Evolutionary conservation across 2,888 invertebrate genomes (phyloP), one percentile per base, ranked within the genome.

Genomic region (Sepioteuthis lessoniana): DNA sequence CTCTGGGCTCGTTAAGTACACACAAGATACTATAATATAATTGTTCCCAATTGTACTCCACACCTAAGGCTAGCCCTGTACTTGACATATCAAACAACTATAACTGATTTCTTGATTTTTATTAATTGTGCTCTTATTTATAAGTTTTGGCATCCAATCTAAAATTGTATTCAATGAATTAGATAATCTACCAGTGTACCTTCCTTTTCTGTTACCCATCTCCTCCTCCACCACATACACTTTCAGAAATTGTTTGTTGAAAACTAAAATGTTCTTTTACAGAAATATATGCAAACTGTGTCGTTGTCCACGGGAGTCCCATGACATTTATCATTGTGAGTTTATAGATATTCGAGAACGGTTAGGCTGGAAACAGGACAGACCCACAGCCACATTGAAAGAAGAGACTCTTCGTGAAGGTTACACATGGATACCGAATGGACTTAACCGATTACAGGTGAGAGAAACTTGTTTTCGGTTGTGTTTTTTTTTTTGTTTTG

Each of bases 251-350:
- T 93, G 42, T 31, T 93, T 37, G 35, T 92, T 91, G 25, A 25
- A 55, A 55, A 55, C 25, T 21, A 21, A 55, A 55, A 25, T 55
- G 94, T 93, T 94, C 94, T 93, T 94, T 95, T 96, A 50, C 98
- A 99, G 99, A 97, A 99, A 99, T 97, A 98, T 98, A 94, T 99
- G 99, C 97, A 98, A 98, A 97, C 98, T 98, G 95, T 99, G 99
- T 97, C 99, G 99, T 97, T 99, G 99, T 97, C 98, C 98, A 55
- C 98, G 99, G 93, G 98, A 99, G 96, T 98, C 98, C 94, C 99
- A 99, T 97, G 99, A 99, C 96, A 98, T 99, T 95, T 98, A 98
- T 97, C 98, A 98, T 97, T 98, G 98, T 97, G 98, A 98, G 97
- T 98, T 98, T 97, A 98, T 98, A 95, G 98, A 98, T 95, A 97